Base-by-base conservation (phyloP, 2,888 invertebrate species). In the Phoenoteleia sp. region DNA sequence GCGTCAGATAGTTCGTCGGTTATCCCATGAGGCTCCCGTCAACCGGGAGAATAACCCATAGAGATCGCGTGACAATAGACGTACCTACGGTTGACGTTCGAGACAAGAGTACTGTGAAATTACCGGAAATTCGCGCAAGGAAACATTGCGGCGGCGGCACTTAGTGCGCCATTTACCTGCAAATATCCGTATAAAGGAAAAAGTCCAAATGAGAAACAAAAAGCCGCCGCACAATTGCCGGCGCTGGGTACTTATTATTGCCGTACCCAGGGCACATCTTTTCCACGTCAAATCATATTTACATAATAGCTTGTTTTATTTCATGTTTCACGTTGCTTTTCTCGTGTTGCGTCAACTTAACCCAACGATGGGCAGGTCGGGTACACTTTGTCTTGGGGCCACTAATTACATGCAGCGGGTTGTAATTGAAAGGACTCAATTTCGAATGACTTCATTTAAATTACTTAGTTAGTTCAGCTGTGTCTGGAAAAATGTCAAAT, bases 11-110 rank as follows among this genome's bases (percentile, higher is more conserved):
- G 85, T 54, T 60, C 62, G 42, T 62, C 52, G 62, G 47, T 71
- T 71, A 75, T 80, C 84, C 80, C 66, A 66, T 60, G 84, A 56
- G 71, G 52, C 66, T 72, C 58, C 54, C 76, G 66, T 84, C 84
- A 75, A 56, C 67, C 52, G 49, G 47, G 25, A 71, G 66, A 76
- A 49, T 52, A 76, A 69, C 72, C 67, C 74, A 74, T 72, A 76
- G 84, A 84, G 80, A 84, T 84, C 76, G 84, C 84, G 84, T 84
- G 84, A 80, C 84, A 84, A 84, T 84, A 80, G 84, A 84, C 66
- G 54, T 71, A 66, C 75, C 66, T 49, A 75, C 23, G 69, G 58
- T 84, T 84, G 84, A 84, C 84, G 80, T 84, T 80, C 45, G 23
- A 71, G 79, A 75, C 80, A 80, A 74, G 75, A 80, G 80, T 49